Conservation (phyloP, 37 sponge, comb jelly and placozoan genomes). For the Lycopodina hypogea region DNA sequence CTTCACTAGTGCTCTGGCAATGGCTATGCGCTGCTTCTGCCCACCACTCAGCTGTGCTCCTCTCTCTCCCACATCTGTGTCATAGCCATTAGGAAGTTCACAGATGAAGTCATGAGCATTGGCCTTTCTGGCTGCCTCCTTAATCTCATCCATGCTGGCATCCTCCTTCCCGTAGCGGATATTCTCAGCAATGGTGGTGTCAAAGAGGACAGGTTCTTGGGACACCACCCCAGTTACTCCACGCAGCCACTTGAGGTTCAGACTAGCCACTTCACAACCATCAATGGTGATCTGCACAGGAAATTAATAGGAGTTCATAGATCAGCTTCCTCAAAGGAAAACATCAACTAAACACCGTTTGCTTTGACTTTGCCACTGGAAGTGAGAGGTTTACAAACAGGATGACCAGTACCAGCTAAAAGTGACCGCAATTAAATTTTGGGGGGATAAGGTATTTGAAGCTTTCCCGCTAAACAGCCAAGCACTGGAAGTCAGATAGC, state of each 20-base stretch:
- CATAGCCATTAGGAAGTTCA: slow-evolving; percentile 75
- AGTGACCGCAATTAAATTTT: too few relatives aligned
- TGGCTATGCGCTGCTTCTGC: slow-evolving; percentile 93
- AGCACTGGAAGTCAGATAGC: too few relatives aligned
- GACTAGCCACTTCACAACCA: slow-evolving; percentile 57
- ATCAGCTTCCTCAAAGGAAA: too few relatives aligned
- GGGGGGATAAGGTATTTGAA: too few relatives aligned
- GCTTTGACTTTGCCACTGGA: too few relatives aligned
- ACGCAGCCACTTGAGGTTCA: slow-evolving; percentile 88
- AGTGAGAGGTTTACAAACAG: too few relatives aligned
- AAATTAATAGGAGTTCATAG: too few relatives aligned
- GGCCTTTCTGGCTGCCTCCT: slow-evolving; percentile 80
- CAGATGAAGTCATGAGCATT: slow-evolving; percentile 88
- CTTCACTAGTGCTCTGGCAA: slow-evolving; percentile 88
- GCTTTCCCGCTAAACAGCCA: too few relatives aligned
- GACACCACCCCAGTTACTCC: slow-evolving; percentile 86
- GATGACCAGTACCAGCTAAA: too few relatives aligned
- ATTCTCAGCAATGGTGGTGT: slow-evolving; percentile 90
- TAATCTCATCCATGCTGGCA: slow-evolving; percentile 76
- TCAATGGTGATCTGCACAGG: slow-evolving; percentile 60
- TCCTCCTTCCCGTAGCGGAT: slow-evolving; percentile 80
- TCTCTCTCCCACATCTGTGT: slow-evolving; percentile 82
- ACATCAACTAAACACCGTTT: too few relatives aligned
- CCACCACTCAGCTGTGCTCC: slow-evolving; percentile 92
- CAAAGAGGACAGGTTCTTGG: slow-evolving; percentile 97